A percentile compares a stretch with the other conserved stretches of the same genome.
Conservation (phyloP, 2,113 vertebrate species). For the Vulpes lagopus region DNA sequence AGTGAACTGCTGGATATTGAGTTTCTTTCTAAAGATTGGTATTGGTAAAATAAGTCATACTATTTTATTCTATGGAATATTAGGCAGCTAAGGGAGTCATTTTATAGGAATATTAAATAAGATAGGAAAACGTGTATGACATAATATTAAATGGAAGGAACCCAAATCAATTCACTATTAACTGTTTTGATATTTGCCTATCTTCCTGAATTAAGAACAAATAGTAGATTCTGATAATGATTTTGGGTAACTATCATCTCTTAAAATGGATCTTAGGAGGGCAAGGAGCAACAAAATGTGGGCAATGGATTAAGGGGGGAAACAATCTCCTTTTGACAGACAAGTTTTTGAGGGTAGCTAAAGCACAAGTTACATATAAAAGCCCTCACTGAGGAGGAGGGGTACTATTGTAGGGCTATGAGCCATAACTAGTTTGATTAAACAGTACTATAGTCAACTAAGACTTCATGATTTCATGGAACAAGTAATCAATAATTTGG, state of each 20-base stretch:
- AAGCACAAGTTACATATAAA: background rate
- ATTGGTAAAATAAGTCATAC: background rate
- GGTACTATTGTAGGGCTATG: accelerated
- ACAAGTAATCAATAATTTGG: background rate
- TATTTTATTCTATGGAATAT: background rate
- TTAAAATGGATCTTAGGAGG: background rate
- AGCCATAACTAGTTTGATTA: background rate
- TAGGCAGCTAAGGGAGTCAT: background rate
- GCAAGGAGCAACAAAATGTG: background rate
- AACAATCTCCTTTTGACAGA: background rate
- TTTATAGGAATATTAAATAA: conserved; percentile 32
- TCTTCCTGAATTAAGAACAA: background rate
- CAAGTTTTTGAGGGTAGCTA: background rate
- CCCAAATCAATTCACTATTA: background rate
- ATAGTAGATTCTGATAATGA: background rate
- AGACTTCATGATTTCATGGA: background rate
- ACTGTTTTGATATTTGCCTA: background rate
- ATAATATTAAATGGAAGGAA: background rate
- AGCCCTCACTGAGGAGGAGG: accelerated
- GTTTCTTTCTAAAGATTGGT: too few relatives aligned
- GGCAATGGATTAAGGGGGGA: background rate
- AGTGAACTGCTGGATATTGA: background rate
- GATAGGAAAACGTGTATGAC: background rate
- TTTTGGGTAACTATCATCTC: background rate
- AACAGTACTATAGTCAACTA: background rate